Base-by-base conservation (phyloP, 2,113 vertebrate species). In the Halcyon malimbica region DNA sequence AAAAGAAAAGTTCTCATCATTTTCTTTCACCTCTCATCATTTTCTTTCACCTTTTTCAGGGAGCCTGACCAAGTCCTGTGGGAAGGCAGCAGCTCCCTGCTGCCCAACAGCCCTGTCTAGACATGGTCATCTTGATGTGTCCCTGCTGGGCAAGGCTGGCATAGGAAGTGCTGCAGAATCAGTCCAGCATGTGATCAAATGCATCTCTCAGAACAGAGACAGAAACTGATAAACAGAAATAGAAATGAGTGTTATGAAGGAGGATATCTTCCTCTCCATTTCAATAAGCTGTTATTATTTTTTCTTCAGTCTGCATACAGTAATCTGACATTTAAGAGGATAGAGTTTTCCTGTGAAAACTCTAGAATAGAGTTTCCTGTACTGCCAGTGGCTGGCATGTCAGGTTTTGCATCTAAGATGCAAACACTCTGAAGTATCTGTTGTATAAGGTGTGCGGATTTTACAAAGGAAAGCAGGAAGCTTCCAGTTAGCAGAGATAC, bases 11-110 rank as follows among this genome's bases (percentile, higher is more conserved):
- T 62, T 90, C 76, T 73, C 96, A 62, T 94, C 70, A 73, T 95
- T 62, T 87, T 28, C 87, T 92, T 81, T 93, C 89, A 89, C 65
- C 21, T 90, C 76, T 73, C 96, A 62, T 94, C 70, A 73, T 95
- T 62, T 87, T 28, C 87, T 92, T 81, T 93, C 89, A 89, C 65
- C 21, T 35, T 35, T 35, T 35, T 35, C 35, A 35, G 35, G 35
- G 35, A 88, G 37, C 29, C 68, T 94, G 83, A 79, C 77, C n/a
- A 80, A 79, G 69, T 62, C 65, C 48, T 73, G 53, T 54, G 62
- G 69, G 62, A 88, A 96, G 80, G 81, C 42, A 62, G 76, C 39
- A 68, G 35, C 48, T 70, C 41, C 9, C n/a, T 41, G 46, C 65
- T 90, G 48, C 65, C 90, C 69, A 64, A 23, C 53, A 87, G 83